Evolutionary conservation across 1,140 invertebrate genomes (phyloP), one percentile per base, ranked within the genome.

Genomic region (Drosophila santomea): DNA sequence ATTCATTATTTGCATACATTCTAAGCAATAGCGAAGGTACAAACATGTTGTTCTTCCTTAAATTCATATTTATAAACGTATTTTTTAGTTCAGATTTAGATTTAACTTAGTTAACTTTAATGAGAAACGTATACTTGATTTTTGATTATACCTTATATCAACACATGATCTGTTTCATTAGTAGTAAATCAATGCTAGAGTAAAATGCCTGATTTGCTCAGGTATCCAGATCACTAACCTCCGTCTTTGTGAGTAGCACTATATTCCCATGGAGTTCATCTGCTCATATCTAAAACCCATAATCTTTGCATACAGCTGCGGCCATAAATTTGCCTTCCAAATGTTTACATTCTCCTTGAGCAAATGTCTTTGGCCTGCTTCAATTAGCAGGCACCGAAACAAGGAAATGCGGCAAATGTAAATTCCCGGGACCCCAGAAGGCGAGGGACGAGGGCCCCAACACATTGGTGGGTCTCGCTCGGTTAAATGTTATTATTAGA

Each of bases 401-500:
- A 38, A 43, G 67, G 38, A 69, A 72, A 25, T 28, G 23, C 32
- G n/a, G 36, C n/a, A 36, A 50, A 32, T 52, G 50, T 32, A 64
- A 64, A 71, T 71, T 25, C 67, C 11, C 10, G n/a, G 36, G 11
- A 41, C 41, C 39, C 35, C 23, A 47, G 25, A 41, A 17, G 28
- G 41, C 25, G 28, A 44, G 17, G 17, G 17, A 17, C 17, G 20
- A 20, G 20, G 28, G 45, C 35, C 28, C 41, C 20, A 48, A 36
- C n/a, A 28, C 17, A 38, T 66, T 23, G 48, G 39, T 12, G 66
- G 62, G 62, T 67, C 62, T 55, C 66, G 62, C 45, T 67, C 67
- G 67, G 63, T 15, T 69, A 64, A 28, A n/a, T 57, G 39, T 74
- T 83, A 69, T 74, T 64, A 83, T 83, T 82, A 82, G 74, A 78